Conservation (phyloP, 2,888 invertebrate species). For the Drepana falcataria region DNA sequence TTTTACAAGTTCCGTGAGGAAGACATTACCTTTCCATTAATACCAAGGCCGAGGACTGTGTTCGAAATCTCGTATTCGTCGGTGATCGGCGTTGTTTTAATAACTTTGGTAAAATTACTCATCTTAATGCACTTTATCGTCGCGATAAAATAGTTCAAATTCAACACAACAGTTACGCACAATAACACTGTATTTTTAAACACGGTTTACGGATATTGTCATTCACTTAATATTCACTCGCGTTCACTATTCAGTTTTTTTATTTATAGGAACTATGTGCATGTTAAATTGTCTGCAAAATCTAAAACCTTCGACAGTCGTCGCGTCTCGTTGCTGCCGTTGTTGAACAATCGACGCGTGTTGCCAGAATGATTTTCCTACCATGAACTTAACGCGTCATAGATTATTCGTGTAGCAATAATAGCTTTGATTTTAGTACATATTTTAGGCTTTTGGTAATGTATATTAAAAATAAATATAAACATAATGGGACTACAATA, state of each 20-base stretch:
- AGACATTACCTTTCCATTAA: conserved; percentile 91
- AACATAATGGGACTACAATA: too few relatives aligned
- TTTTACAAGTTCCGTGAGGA: conserved; percentile 10
- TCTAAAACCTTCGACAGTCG: too few relatives aligned
- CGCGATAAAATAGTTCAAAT: conserved; percentile 25
- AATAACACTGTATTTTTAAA: conserved; percentile 16
- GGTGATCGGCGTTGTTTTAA: conserved; percentile 89
- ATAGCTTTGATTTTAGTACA: too few relatives aligned
- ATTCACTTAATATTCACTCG: not conserved
- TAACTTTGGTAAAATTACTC: conserved; percentile 65
- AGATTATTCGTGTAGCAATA: too few relatives aligned
- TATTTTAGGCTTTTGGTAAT: too few relatives aligned
- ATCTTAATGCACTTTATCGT: conserved; percentile 41
- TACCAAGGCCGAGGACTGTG: conserved; percentile 96
- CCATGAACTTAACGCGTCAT: too few relatives aligned
- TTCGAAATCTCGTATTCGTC: conserved; percentile 95
- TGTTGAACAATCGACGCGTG: too few relatives aligned
- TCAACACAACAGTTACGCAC: conserved; percentile 22
- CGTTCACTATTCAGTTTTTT: not conserved
- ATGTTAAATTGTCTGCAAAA: not conserved
- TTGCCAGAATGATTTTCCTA: too few relatives aligned
- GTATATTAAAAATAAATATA: too few relatives aligned
- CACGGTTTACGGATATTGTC: conserved; percentile 1
- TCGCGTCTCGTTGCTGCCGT: too few relatives aligned
- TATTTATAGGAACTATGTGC: not conserved